Evolutionary conservation across 2,113 vertebrate genomes (phyloP), one percentile per base, ranked within the genome.

Genomic region (Saccopteryx leptura): DNA sequence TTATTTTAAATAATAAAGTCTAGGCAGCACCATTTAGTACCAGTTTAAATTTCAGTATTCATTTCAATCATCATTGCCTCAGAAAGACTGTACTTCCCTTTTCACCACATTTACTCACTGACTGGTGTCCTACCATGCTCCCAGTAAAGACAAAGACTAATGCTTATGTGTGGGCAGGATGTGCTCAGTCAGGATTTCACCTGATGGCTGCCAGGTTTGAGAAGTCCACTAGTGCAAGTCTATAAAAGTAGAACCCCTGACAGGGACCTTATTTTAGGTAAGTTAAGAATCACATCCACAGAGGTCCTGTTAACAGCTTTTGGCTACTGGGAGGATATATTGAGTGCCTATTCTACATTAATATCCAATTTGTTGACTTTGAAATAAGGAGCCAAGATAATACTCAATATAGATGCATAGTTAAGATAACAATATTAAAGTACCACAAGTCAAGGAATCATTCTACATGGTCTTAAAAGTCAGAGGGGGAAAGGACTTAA

Each of bases 11-110:
- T 56, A 95, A 80, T 91, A 66, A 94, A 91, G 65, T 91, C 50
- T 90, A 97, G 89, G 82, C 69, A 95, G 61, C 48, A 71, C 48
- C 71, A 87, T 95, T 93, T 98, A 93, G 93, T 96, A 68, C 87
- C 21, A 56, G 80, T 93, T 96, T 97, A 87, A 97, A 91, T 97
- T 96, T 96, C 90, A 96, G 65, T 92, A 19, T 95, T 83, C 61
- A 93, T 76, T 93, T 93, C 75, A 79, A 95, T 94, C 78, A 93
- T 95, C 88, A 72, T 58, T 83, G 69, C 80, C 89, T 93, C 93
- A 81, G 94, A 96, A 96, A 97, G 60, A 80, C 50, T 61, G 26
- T 65, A 61, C 68, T 94, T 90, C 74, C 94, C 87, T 95, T 93
- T 92, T 50, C n/a, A 92, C 48, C 75, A 89, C 54, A 26, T 80